These are phyloP conservation scores for Aeoliscus strigatus DNA, from an alignment of 2,797 vertebrate species.

Conservation along the genomic window DNA sequence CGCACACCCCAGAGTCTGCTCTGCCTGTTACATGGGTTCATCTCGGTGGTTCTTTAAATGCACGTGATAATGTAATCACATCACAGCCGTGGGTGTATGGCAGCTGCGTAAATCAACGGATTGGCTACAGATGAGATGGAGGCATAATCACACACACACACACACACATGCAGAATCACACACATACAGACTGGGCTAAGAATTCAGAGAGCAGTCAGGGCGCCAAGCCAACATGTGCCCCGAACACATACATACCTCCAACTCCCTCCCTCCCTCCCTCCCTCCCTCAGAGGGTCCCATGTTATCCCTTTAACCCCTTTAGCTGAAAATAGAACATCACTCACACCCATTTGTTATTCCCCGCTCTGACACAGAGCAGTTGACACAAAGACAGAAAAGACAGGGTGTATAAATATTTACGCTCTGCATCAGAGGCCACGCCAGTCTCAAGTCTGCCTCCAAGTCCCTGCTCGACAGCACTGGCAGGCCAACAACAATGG, in stretches of 20 bases:
- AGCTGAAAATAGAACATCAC: slow-evolving; percentile 58
- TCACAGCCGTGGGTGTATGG: slow-evolving; percentile 37
- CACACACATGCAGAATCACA: slow-evolving; percentile 3
- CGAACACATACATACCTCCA: slow-evolving; percentile 8
- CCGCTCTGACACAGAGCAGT: slow-evolving; percentile 43
- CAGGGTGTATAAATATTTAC: slow-evolving; percentile 68
- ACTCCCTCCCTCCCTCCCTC: neutral
- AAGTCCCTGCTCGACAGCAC: slow-evolving; percentile 23
- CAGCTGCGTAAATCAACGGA: slow-evolving; percentile 39
- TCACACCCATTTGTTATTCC: slow-evolving; percentile 52
- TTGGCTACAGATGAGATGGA: slow-evolving; percentile 48
- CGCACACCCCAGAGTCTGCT: slow-evolving; percentile 5
- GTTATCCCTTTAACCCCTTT: slow-evolving; percentile 55
- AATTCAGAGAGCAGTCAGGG: slow-evolving; percentile 32
- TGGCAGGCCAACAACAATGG: slow-evolving; percentile 39
- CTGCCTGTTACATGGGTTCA: slow-evolving; percentile 23
- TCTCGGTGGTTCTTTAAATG: slow-evolving; percentile 38
- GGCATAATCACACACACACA: slow-evolving; percentile 23
- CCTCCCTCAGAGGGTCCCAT: slow-evolving; percentile 3
- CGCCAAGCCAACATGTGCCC: slow-evolving; percentile 35
- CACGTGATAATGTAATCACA: slow-evolving; percentile 59
- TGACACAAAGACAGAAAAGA: slow-evolving; percentile 63
- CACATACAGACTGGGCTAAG: slow-evolving; percentile 16
- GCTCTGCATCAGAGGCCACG: slow-evolving; percentile 41
- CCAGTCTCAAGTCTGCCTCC: slow-evolving; percentile 35